These are phyloP conservation scores for Galaxias olidus DNA, from an alignment of 2,797 vertebrate genomes.

Conservation along the genomic window DNA sequence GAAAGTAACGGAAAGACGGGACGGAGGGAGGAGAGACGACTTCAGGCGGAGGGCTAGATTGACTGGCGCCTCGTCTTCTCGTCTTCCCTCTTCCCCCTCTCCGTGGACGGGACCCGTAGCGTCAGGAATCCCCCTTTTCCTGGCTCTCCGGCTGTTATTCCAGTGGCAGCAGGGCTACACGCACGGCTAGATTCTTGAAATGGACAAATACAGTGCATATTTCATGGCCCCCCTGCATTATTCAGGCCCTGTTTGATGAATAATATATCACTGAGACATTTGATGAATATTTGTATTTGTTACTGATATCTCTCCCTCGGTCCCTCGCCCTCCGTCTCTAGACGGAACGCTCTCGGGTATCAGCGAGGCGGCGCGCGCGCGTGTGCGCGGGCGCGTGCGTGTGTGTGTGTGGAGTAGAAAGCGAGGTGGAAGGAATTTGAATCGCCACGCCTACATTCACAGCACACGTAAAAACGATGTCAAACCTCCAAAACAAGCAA, in stretches of 20 bases:
- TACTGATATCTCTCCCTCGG: slow-evolving; percentile 59
- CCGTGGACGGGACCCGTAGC: too few species aligned
- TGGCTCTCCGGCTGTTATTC: too few species aligned
- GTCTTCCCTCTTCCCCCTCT: slow-evolving; percentile 3
- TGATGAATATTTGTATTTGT: slow-evolving; percentile 74
- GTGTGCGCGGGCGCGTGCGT: not conserved
- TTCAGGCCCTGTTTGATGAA: slow-evolving; percentile 69
- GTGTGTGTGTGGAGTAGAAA: not conserved
- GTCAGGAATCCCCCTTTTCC: too few species aligned
- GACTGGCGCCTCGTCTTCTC: too few species aligned
- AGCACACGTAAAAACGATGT: too few species aligned
- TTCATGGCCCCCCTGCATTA: slow-evolving; percentile 71
- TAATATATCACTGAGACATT: slow-evolving; percentile 66
- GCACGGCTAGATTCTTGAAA: slow-evolving; percentile 51
- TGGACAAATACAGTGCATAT: slow-evolving; percentile 73
- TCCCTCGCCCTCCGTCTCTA: slow-evolving; percentile 18
- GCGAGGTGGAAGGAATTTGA: not conserved
- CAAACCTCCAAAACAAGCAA: too few species aligned
- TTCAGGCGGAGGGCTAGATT: too few species aligned
- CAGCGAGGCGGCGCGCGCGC: not conserved
- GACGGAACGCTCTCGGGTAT: not conserved
- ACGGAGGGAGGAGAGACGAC: not conserved
- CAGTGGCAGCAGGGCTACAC: slow-evolving; percentile 41
- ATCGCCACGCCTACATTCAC: too few species aligned
- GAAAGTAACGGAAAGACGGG: not conserved